Conservation (phyloP, 2,888 invertebrate genomes). For the Lampropteryx suffumata region DNA sequence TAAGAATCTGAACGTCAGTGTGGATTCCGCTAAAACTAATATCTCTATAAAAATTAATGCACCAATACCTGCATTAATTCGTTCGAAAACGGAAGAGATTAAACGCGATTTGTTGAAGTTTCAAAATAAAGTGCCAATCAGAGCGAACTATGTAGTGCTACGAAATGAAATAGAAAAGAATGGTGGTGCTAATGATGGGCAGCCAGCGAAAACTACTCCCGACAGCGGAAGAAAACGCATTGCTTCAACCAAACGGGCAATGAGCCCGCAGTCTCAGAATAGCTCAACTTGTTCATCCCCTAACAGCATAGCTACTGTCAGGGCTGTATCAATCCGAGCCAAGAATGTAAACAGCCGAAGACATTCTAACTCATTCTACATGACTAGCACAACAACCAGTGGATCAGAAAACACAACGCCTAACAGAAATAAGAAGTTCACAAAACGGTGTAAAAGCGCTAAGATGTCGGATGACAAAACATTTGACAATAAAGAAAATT, state of each 20-base stretch:
- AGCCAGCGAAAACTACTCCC: constrained; percentile 29
- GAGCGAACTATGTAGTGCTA: constrained; percentile 54
- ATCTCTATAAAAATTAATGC: constrained; percentile 26
- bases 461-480: constrained; percentile 43
- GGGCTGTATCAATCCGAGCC: constrained; percentile 41
- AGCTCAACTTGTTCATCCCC: constrained; percentile 68
- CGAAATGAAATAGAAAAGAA: constrained; percentile 52
- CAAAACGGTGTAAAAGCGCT: constrained; percentile 44
- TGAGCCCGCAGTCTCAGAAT: constrained; percentile 52
- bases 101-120: constrained; percentile 51
- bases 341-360: constrained; percentile 42
- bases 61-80: constrained; percentile 21
- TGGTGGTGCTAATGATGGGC: constrained; percentile 36
- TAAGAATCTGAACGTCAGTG: constrained; percentile 27
- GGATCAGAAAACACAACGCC: constrained; percentile 48
- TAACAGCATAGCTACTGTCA: constrained; percentile 65
- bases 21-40: not conserved
- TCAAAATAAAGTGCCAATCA: constrained; percentile 37
- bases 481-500: constrained; percentile 60
- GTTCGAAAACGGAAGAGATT: constrained; percentile 43
- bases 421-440: constrained; percentile 47
- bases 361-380: constrained; percentile 48
- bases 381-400: constrained; percentile 44
- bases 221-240: constrained; percentile 34
- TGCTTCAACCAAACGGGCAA: constrained; percentile 33